Base-by-base conservation (phyloP, 2,888 invertebrate species). In the Drosophila phalerata region DNA sequence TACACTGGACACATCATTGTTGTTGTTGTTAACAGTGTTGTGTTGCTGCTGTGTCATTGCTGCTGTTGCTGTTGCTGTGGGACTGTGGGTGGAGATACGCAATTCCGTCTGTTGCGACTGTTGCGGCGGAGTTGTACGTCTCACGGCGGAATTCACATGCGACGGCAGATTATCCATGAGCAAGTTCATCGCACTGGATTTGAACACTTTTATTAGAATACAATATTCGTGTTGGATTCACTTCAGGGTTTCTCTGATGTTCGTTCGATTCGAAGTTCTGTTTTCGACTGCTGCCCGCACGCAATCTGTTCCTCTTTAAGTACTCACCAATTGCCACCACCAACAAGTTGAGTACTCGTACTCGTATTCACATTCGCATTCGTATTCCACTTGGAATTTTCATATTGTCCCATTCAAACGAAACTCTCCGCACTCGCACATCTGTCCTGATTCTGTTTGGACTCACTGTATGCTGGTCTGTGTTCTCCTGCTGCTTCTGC, bases 81-180 rank as follows among this genome's bases (percentile, higher is more conserved):
- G 79, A 42, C 79, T 79, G 22, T 22, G 22, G n/a, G 67, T 74
- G 32, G 61, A 72, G 63, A 69, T 76, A 17, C 69, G 60, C 92
- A 91, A 91, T 19, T 74, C 70, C 19, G 79, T 60, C n/a, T 75
- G 74, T 32, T 66, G 77, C 8, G 0, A 8, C 28, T 28, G 28
- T 28, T 76, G 79, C 28, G 90, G 89, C 22, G 90, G 88, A 38
- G 76, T 83, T 32, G 73, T 45, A 40, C 86, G 81, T 53, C 77
- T 87, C 66, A 72, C 77, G 55, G 69, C 81, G 48, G 77, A 61
- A 69, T 79, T 84, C 45, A 77, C 77, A 75, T 79, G 85, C 73
- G 77, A 79, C 74, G 79, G 74, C 61, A 82, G 73, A 67, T 81
- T 94, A 94, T 96, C 96, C 95, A 96, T 95, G 93, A 95, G 95